Conservation (phyloP, 2,797 vertebrate species). For the Catharus ustulatus region DNA sequence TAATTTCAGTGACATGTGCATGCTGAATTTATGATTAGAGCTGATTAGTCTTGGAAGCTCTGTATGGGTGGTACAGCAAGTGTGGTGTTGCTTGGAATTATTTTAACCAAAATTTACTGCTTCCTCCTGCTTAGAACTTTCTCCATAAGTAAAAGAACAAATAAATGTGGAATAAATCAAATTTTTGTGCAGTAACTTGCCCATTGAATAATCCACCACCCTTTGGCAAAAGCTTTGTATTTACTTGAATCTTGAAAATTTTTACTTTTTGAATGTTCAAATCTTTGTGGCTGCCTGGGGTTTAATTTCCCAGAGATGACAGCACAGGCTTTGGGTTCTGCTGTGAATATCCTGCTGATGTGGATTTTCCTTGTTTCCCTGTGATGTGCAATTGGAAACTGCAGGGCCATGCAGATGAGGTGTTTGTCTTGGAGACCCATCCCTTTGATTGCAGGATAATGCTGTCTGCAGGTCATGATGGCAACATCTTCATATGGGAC, state of each 20-base stretch:
- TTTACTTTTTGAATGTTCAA: not conserved
- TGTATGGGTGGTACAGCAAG: not conserved
- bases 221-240: not conserved
- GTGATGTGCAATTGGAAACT: not conserved
- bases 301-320: not conserved
- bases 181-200: not conserved
- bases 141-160: not conserved
- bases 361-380: not conserved
- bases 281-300: not conserved
- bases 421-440: constrained; percentile 96
- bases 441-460: constrained; percentile 94
- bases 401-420: constrained; percentile 94
- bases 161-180: not conserved
- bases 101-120: not conserved
- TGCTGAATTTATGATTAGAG: not conserved
- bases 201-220: not conserved
- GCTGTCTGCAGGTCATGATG: constrained; percentile 95
- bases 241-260: not conserved
- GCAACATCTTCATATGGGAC: constrained; percentile 96
- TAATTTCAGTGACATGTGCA: not conserved
- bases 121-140: not conserved
- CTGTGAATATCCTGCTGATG: not conserved
- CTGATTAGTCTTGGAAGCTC: not conserved
- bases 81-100: not conserved
- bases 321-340: not conserved